These are phyloP conservation scores for Conger conger DNA, from an alignment of 2,113 vertebrate species.

Conservation along the genomic window DNA sequence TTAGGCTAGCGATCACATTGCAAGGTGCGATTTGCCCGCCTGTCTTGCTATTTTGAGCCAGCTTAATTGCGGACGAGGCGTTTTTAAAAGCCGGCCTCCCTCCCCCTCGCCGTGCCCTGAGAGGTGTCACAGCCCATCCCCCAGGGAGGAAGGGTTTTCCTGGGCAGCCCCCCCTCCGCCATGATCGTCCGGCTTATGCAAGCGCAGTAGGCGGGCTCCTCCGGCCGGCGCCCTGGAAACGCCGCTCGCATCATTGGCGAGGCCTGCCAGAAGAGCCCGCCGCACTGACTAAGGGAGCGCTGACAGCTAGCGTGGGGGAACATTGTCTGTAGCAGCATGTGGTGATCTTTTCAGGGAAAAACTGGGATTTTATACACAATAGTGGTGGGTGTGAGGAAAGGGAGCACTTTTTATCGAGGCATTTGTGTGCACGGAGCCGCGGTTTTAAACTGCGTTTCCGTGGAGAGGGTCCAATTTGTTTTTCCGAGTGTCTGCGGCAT, in stretches of 20 bases:
- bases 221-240: slow-evolving; percentile 54
- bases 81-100: slow-evolving; percentile 69
- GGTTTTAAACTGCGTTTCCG: slow-evolving; percentile 63
- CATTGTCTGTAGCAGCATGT: slow-evolving; percentile 72
- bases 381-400: slow-evolving; percentile 73
- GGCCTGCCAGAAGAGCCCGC: slow-evolving; percentile 66
- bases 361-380: slow-evolving; percentile 75
- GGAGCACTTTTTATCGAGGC: slow-evolving; percentile 70
- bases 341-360: slow-evolving; percentile 74
- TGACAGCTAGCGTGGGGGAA: slow-evolving; percentile 75
- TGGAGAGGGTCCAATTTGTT: slow-evolving; percentile 67
- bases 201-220: slow-evolving; percentile 62
- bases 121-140: slow-evolving; percentile 51
- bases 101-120: slow-evolving; percentile 58
- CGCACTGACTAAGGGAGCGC: slow-evolving; percentile 56
- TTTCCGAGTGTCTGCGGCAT: slow-evolving; percentile 52
- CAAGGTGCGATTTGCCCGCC: slow-evolving; percentile 46
- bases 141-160: slow-evolving; percentile 61
- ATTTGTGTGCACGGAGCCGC: slow-evolving; percentile 63
- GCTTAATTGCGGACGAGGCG: slow-evolving; percentile 71
- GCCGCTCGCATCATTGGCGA: slow-evolving; percentile 41
- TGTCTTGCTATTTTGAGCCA: slow-evolving; percentile 63
- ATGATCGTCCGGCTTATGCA: slow-evolving; percentile 64
- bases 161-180: slow-evolving; percentile 51
- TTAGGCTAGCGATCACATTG: slow-evolving; percentile 37